Percentiles rank a stretch among this genome's conserved stretches.
phyloP scores from a whole-genome alignment of 2,797 vertebrate genomes.

The Myotis myotis region DNA sequence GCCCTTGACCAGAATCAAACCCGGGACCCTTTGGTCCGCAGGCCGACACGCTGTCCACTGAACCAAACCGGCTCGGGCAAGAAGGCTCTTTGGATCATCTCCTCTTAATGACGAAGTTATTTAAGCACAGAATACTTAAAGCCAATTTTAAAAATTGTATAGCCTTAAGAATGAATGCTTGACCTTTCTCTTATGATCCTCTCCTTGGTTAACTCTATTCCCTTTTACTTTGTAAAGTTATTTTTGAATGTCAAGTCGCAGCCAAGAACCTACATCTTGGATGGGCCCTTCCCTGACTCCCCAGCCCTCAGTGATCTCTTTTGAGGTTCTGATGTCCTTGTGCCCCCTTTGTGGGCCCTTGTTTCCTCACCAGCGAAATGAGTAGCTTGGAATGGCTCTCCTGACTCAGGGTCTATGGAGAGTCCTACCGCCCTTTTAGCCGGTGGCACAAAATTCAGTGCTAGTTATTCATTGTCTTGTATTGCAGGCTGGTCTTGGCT shows the following conservation, averaged over 20 bases:
- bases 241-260: not conserved
- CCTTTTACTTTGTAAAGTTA: not conserved
- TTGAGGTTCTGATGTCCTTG: not conserved
- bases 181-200: not conserved
- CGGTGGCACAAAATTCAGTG: not conserved
- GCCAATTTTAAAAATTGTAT: not conserved
- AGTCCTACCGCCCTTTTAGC: not conserved
- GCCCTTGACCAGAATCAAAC: too few species aligned
- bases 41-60: too few species aligned
- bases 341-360: not conserved
- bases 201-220: not conserved
- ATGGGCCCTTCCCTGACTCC: not conserved
- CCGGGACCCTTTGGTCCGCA: too few species aligned
- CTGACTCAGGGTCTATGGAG: fast-evolving
- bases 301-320: not conserved
- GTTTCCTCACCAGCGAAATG: not conserved
- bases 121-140: not conserved
- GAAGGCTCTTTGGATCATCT: not conserved
- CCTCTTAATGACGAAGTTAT: not conserved
- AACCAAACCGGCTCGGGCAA: too few species aligned
- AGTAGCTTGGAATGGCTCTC: not conserved
- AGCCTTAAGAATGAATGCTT: not conserved
- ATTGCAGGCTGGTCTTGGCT: not conserved
- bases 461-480: not conserved
- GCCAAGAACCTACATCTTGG: not conserved